Evolutionary conservation across 2,113 vertebrate genomes (phyloP).

Genomic region (Crotalus viridis): DNA sequence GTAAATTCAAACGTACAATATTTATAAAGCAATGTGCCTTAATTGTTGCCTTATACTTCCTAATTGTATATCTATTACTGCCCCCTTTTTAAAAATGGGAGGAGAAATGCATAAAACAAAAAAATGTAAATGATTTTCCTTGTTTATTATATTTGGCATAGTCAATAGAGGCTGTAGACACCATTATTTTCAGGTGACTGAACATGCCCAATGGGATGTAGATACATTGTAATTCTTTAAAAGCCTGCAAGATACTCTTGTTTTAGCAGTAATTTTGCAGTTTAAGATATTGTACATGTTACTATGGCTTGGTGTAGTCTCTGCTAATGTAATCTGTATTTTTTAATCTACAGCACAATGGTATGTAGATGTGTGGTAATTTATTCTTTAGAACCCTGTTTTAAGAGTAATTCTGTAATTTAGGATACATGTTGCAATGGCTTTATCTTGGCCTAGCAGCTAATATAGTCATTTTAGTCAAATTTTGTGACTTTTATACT

Average conservation of each 20-base stretch:
- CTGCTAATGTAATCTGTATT: not conserved
- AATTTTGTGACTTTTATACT: not conserved
- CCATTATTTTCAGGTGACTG: not conserved
- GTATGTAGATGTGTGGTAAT: not conserved
- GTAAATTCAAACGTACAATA: slow-evolving; percentile 1
- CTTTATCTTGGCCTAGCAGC: not conserved
- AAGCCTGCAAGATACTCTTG: not conserved
- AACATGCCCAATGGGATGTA: slow-evolving; percentile 3
- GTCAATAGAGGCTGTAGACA: slow-evolving; percentile 7
- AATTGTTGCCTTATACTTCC: slow-evolving; percentile 19
- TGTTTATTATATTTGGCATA: not conserved
- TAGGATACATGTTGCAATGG: not conserved
- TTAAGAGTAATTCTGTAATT: not conserved
- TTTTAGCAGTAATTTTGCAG: not conserved
- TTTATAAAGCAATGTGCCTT: slow-evolving; percentile 26
- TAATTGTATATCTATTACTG: slow-evolving; percentile 18
- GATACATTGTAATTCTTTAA: not conserved
- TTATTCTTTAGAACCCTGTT: slow-evolving; percentile 8
- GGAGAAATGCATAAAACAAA: slow-evolving; percentile 33
- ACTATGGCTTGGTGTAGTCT: not conserved
- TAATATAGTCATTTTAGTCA: not conserved
- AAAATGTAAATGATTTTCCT: not conserved
- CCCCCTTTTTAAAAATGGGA: slow-evolving; percentile 18
- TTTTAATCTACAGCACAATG: not conserved
- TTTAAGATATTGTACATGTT: not conserved